These are phyloP conservation scores for Sebastes taczanowskii DNA, from an alignment of 2,797 vertebrate species.

Conservation along the genomic window DNA sequence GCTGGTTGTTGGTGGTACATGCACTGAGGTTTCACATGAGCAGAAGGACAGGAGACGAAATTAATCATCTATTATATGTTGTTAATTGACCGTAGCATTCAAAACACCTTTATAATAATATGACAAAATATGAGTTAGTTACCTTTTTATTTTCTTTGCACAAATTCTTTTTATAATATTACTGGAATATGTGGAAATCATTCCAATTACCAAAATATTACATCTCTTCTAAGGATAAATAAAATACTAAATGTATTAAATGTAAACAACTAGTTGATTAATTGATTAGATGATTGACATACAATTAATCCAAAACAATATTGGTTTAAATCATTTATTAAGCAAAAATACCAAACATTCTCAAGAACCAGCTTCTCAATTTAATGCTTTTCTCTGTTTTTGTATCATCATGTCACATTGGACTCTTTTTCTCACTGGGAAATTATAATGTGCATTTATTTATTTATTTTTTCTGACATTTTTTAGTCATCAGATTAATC, in stretches of 20 bases:
- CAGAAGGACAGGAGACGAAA: background rate
- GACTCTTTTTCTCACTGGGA: too few relatives aligned
- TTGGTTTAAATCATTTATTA: background rate
- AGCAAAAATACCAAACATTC: background rate
- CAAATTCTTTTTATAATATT: background rate
- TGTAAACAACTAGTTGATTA: background rate
- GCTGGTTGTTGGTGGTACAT: conserved; percentile 24
- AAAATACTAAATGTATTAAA: background rate
- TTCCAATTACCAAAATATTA: background rate
- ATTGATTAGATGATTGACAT: background rate
- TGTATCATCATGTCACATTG: background rate
- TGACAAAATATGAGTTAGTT: background rate
- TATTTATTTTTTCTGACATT: too few relatives aligned
- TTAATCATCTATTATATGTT: background rate
- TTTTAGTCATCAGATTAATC: background rate
- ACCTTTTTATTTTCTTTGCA: background rate
- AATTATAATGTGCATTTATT: too few relatives aligned
- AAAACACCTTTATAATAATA: background rate
- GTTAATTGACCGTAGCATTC: background rate
- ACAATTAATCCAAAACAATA: background rate
- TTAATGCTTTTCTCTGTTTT: background rate
- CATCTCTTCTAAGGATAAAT: background rate
- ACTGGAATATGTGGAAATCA: background rate
- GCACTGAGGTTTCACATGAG: conserved; percentile 28
- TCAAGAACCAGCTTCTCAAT: background rate